phyloP scores from a whole-genome alignment of 2,888 invertebrate species.

The Parapristionchus giblindavisi region DNA sequence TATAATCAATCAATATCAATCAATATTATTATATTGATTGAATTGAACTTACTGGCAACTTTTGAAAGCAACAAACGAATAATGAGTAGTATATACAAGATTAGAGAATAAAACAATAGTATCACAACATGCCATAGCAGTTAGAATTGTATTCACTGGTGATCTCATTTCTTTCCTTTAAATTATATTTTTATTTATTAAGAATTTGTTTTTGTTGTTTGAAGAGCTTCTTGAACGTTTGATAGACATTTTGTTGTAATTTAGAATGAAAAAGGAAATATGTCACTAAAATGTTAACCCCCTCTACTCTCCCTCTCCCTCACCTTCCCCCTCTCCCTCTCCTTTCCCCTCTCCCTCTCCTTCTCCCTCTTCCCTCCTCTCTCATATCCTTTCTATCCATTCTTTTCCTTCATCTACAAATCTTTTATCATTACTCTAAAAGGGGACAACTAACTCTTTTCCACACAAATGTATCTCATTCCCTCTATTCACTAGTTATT shows the following conservation, averaged over 20 bases:
- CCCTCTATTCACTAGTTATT: too few species aligned
- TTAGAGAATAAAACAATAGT: slow-evolving; percentile 68
- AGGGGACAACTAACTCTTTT: too few species aligned
- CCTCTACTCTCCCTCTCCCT: background rate
- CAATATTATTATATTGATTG: background rate
- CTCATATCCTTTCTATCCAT: too few species aligned
- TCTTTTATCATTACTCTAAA: too few species aligned
- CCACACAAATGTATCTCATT: too few species aligned
- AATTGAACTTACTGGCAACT: slow-evolving; percentile 12
- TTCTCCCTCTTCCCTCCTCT: too few species aligned
- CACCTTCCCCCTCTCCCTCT: background rate
- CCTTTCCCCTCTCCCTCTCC: background rate
- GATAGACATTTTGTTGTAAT: too few species aligned
- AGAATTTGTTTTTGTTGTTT: background rate
- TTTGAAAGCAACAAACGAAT: slow-evolving; percentile 66
- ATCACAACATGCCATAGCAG: slow-evolving; percentile 69
- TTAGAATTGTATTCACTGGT: slow-evolving; percentile 68
- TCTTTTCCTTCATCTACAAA: too few species aligned
- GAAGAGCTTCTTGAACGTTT: too few species aligned
- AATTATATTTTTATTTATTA: background rate
- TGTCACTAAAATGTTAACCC: too few species aligned
- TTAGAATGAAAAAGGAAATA: too few species aligned
- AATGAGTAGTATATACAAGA: slow-evolving; percentile 68
- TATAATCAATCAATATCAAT: slow-evolving; percentile 1
- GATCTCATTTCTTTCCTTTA: slow-evolving; percentile 66